These are phyloP conservation scores for Trachemys scripta DNA, from an alignment of 2,113 vertebrate genomes.

Conservation along the genomic window DNA sequence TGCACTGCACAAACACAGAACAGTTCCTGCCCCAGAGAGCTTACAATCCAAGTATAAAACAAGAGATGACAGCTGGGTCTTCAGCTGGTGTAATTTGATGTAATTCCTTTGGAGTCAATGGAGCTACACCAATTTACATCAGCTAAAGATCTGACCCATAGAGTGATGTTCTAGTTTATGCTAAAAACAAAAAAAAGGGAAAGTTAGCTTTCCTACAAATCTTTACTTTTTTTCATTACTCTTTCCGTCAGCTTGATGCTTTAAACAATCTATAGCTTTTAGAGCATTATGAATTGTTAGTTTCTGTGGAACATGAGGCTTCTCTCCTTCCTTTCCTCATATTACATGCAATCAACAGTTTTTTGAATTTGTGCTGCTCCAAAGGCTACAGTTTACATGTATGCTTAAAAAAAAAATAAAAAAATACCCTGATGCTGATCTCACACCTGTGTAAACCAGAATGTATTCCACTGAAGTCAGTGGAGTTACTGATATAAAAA, in stretches of 20 bases:
- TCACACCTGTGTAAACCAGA: neutral
- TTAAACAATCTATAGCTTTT: constrained; percentile 31
- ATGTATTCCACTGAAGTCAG: neutral
- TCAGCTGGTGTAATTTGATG: neutral
- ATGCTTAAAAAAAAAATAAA: constrained; percentile 11
- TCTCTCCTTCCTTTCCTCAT: constrained; percentile 30
- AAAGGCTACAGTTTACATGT: constrained; percentile 13
- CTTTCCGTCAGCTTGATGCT: constrained; percentile 39
- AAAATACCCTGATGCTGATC: neutral
- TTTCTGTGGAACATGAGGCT: constrained; percentile 14
- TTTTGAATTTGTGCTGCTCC: constrained; percentile 7
- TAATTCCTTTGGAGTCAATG: neutral
- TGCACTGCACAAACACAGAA: neutral
- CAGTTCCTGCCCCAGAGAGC: neutral
- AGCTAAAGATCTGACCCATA: neutral
- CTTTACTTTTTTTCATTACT: neutral
- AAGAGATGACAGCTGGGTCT: neutral
- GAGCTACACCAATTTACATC: neutral
- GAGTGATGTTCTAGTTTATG: neutral
- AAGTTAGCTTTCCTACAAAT: neutral
- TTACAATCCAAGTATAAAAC: neutral
- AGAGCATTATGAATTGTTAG: neutral
- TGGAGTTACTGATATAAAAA: constrained; percentile 7
- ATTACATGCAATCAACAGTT: constrained; percentile 25
- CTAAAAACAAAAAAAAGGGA: neutral